Base-by-base conservation (phyloP, 2,888 invertebrate genomes). In the Tinea pellionella region DNA sequence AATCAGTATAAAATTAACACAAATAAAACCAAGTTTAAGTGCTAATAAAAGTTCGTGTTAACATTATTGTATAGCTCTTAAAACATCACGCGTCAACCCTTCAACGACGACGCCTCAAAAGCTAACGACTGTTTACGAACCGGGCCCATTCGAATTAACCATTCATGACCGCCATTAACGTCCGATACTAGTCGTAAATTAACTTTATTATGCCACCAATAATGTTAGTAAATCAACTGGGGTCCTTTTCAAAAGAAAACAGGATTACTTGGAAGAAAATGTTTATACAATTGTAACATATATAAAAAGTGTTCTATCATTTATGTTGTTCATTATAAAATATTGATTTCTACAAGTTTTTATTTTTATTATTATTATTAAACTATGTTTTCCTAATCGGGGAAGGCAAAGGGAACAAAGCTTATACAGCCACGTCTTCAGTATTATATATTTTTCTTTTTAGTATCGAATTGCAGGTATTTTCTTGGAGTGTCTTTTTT, bases 131-230 rank as follows among this genome's bases (percentile, higher is more conserved):
- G 53, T 53, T 53, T 24, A 18, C 24, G 1, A 24, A 24, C 53
- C 12, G 24, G 53, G 24, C 53, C 53, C 53, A 53, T n/a, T 32
- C 19, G 32, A 57, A 57, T 57, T 57, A 57, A 32, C 57, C 57
- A 57, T 57, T 57, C 57, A 57, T 51, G 47, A 29, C 13, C 7
- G 16, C 47, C 51, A 59, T 59, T 59, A 59, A 64, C 60, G 41
- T 55, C 57, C 57, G 61, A 67, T 69, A 70, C 69, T 70, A 66
- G 66, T 68, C 70, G 66, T 73, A 72, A 74, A 75, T 69, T 72
- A 70, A 64, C 63, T 72, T 74, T 74, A 74, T 71, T 65, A 65
- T 71, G 65, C 65, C 64, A 65, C 66, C 67, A 67, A 66, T 61
- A 62, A 62, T 16, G 53, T 4, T 61, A 13, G 70, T 74, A 73